Conservation (phyloP, 2,797 vertebrate genomes). For the Uromys caudimaculatus region DNA sequence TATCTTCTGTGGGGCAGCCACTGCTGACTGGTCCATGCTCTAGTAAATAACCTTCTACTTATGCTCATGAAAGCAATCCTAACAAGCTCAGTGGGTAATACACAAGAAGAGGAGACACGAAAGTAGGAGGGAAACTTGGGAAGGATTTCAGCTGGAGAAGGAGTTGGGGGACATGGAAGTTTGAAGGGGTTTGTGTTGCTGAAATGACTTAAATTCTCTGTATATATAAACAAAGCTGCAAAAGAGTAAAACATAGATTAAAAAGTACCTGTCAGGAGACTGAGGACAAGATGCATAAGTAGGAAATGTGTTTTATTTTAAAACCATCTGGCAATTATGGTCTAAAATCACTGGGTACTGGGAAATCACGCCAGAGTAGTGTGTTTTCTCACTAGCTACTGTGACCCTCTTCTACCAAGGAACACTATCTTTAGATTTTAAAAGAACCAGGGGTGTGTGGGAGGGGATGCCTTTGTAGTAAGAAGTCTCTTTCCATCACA, state of each 20-base stretch:
- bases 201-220: neutral
- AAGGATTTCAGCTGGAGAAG: neutral
- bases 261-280: neutral
- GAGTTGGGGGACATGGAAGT: neutral
- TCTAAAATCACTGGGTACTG: constrained; percentile 2
- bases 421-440: neutral
- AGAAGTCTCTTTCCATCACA: constrained; percentile 12
- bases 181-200: no score
- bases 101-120: neutral
- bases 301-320: constrained; percentile 35
- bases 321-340: constrained; percentile 13
- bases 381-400: neutral
- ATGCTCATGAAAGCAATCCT: neutral
- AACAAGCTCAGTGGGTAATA: neutral
- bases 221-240: neutral
- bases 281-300: neutral
- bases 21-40: neutral
- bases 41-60: no score
- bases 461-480: neutral
- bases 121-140: neutral
- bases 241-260: neutral
- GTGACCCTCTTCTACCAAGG: neutral
- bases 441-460: neutral
- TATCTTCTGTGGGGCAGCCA: neutral
- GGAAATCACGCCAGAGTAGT: neutral